Evolutionary conservation across 2,888 invertebrate species (phyloP).

Genomic region (Sericinus montela): DNA sequence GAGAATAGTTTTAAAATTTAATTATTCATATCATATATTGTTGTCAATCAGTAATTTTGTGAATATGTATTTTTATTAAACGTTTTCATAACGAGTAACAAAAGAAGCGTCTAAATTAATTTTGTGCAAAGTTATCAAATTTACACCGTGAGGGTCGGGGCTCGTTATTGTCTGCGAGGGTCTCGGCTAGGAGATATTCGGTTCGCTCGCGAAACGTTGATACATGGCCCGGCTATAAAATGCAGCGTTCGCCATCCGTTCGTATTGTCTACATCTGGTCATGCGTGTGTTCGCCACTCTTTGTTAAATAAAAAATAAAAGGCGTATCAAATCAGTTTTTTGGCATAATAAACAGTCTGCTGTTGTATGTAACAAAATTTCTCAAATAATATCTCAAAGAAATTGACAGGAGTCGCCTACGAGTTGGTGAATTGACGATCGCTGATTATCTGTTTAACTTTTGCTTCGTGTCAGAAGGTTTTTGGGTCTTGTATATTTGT

Average conservation of each 20-base stretch:
- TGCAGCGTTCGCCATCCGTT: slow-evolving; percentile 48
- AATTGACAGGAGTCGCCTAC: too few species aligned
- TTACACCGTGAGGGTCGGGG: slow-evolving; percentile 45
- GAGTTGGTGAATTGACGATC: too few species aligned
- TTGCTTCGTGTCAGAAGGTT: too few species aligned
- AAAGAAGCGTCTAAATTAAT: slow-evolving; percentile 38
- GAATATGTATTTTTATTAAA: too few species aligned
- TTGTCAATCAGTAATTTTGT: too few species aligned
- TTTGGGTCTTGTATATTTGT: too few species aligned
- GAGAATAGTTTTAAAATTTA: too few species aligned
- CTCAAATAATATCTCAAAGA: too few species aligned
- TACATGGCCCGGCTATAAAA: slow-evolving; percentile 69
- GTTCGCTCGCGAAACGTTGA: slow-evolving; percentile 60
- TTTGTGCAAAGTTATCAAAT: slow-evolving; percentile 56
- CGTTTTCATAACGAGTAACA: slow-evolving; percentile 5
- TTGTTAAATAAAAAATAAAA: slow-evolving; percentile 15
- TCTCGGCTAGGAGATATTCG: slow-evolving; percentile 44
- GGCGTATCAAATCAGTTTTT: neutral
- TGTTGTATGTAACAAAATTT: too few species aligned
- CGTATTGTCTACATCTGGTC: slow-evolving; percentile 39
- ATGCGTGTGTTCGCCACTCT: slow-evolving; percentile 23
- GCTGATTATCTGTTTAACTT: too few species aligned
- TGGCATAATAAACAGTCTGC: too few species aligned
- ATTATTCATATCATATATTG: too few species aligned
- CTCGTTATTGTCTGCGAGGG: slow-evolving; percentile 33